Evolutionary conservation across 2,113 vertebrate genomes (phyloP).

Genomic region (Crocuta crocuta): DNA sequence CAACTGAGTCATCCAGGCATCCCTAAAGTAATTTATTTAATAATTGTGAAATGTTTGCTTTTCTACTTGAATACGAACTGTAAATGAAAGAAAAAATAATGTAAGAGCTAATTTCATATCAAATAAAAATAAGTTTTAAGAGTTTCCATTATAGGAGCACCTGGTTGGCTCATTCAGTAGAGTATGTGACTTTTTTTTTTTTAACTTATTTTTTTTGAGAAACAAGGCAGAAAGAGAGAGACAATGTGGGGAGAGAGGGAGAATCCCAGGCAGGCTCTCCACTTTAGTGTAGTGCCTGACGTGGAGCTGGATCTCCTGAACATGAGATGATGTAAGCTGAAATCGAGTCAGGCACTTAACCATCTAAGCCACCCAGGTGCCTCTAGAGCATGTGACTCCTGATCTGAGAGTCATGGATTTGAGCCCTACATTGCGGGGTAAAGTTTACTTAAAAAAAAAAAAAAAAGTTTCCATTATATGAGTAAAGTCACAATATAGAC

Average conservation of each 20-base stretch:
- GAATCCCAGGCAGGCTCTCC: too few relatives aligned
- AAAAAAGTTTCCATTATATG: background rate
- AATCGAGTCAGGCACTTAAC: too few relatives aligned
- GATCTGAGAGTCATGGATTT: background rate
- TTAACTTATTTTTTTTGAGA: too few relatives aligned
- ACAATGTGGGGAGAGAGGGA: too few relatives aligned
- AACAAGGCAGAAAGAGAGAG: too few relatives aligned
- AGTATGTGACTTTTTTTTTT: background rate
- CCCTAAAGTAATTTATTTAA: background rate
- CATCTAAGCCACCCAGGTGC: too few relatives aligned
- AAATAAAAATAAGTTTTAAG: constrained; percentile 22
- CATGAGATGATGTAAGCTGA: too few relatives aligned
- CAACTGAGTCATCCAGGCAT: too few relatives aligned
- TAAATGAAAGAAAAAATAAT: background rate
- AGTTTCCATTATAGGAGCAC: background rate
- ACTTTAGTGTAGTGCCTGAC: too few relatives aligned
- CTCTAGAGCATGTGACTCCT: background rate
- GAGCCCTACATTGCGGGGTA: background rate
- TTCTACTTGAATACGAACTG: background rate
- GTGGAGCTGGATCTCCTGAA: too few relatives aligned
- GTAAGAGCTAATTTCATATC: background rate
- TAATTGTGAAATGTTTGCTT: background rate
- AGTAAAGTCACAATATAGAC: background rate
- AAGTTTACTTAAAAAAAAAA: background rate
- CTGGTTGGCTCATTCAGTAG: background rate